phyloP scores from a whole-genome alignment of 2,113 vertebrate genomes.

The Pimephales promelas region DNA sequence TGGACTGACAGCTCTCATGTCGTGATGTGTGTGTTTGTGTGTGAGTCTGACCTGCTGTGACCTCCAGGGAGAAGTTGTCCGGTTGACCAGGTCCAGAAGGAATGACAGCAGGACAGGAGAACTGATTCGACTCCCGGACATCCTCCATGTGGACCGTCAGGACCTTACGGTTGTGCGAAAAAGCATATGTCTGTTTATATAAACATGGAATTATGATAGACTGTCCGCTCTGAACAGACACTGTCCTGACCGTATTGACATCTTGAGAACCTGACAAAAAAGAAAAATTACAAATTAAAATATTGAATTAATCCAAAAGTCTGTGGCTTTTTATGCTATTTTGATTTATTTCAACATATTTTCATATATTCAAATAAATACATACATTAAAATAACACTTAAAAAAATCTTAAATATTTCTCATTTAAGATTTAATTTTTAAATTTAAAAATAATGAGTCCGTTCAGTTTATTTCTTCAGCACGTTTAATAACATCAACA shows the following conservation, averaged over 20 bases:
- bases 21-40: too few species aligned
- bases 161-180: neutral
- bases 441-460: too few species aligned
- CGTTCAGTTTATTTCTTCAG: too few species aligned
- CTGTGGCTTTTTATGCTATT: neutral
- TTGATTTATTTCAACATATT: too few species aligned
- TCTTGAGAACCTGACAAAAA: conserved; percentile 1
- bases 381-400: too few species aligned
- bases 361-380: too few species aligned
- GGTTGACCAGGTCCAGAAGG: fast-evolving
- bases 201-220: conserved; percentile 47
- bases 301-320: neutral
- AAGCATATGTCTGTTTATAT: neutral
- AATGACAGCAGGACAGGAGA: neutral
- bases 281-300: neutral
- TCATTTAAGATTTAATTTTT: too few species aligned
- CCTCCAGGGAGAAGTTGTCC: neutral
- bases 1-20: too few species aligned
- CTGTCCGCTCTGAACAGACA: conserved; percentile 15
- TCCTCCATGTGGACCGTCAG: conserved; percentile 9
- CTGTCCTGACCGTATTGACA: neutral
- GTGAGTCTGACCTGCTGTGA: conserved; percentile 23
- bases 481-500: too few species aligned
- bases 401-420: too few species aligned
- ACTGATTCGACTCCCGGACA: neutral